Conservation (phyloP, 2,888 invertebrate genomes). For the Oegoconia quadripuncta region DNA sequence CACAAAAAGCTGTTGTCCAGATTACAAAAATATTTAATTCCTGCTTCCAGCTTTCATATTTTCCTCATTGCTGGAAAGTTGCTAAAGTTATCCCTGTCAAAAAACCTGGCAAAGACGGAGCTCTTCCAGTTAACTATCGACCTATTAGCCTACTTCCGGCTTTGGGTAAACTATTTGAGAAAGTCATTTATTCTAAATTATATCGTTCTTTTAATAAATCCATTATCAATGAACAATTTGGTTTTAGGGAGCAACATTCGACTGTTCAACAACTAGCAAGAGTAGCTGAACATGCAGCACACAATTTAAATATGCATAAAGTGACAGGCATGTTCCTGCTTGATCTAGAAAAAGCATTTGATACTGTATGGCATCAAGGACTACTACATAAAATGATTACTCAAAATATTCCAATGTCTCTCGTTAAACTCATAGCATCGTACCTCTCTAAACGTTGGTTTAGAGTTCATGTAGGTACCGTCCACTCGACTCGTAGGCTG, state of each 20-base stretch:
- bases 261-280: conserved; percentile 11
- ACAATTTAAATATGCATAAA: conserved; percentile 4
- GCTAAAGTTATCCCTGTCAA: conserved; percentile 11
- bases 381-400: conserved; percentile 5
- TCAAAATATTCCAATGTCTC: background rate
- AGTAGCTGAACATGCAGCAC: conserved; percentile 9
- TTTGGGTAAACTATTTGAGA: conserved; percentile 13
- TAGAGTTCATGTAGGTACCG: conserved; percentile 4
- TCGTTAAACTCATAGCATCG: conserved; percentile 7
- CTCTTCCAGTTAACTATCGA: conserved; percentile 6
- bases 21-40: conserved; percentile 11
- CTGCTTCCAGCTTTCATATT: conserved; percentile 4
- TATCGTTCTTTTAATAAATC: background rate
- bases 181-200: conserved; percentile 5
- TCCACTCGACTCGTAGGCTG: background rate
- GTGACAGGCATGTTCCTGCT: conserved; percentile 12
- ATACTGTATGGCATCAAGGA: conserved; percentile 12
- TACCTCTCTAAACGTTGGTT: conserved; percentile 2
- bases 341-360: conserved; percentile 11
- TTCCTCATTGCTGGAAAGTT: conserved; percentile 3
- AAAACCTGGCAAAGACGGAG: conserved; percentile 11
- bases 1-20: conserved; percentile 6
- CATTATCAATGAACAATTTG: conserved; percentile 13
- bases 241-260: conserved; percentile 11
- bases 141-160: conserved; percentile 15